These are phyloP conservation scores for Drosophila peninsularis DNA, from an alignment of 2,888 invertebrate species.

Conservation along the genomic window DNA sequence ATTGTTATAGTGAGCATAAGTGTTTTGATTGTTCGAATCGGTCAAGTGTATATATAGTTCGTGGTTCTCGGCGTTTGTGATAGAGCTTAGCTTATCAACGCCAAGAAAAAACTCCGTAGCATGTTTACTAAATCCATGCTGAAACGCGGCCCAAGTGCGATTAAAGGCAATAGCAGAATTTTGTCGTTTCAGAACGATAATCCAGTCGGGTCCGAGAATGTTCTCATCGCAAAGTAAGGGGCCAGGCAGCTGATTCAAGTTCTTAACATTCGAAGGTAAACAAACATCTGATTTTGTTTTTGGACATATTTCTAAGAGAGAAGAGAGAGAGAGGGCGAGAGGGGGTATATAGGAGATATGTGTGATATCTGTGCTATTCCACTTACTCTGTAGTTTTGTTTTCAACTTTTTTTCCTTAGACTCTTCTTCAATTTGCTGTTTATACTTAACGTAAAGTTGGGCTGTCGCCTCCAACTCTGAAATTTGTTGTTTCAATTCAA, in stretches of 20 bases:
- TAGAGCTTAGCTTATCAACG: conserved; percentile 6
- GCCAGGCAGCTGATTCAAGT: too few relatives aligned
- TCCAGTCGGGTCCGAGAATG: background rate
- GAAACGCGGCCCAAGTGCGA: background rate
- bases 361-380: background rate
- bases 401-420: background rate
- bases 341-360: too few relatives aligned
- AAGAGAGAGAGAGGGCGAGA: background rate
- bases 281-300: background rate
- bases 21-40: background rate
- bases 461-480: background rate
- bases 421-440: background rate
- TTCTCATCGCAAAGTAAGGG: too few relatives aligned
- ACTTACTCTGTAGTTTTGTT: background rate
- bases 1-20: background rate
- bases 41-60: background rate
- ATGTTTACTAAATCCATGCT: conserved; percentile 11
- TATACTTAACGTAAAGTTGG: background rate
- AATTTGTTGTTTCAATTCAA: background rate
- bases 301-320: background rate
- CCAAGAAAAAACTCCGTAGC: conserved; percentile 19
- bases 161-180: background rate
- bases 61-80: conserved; percentile 4
- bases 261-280: background rate
- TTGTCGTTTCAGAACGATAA: background rate